Conservation (phyloP, 2,888 invertebrate genomes). For the Tuta absoluta region DNA sequence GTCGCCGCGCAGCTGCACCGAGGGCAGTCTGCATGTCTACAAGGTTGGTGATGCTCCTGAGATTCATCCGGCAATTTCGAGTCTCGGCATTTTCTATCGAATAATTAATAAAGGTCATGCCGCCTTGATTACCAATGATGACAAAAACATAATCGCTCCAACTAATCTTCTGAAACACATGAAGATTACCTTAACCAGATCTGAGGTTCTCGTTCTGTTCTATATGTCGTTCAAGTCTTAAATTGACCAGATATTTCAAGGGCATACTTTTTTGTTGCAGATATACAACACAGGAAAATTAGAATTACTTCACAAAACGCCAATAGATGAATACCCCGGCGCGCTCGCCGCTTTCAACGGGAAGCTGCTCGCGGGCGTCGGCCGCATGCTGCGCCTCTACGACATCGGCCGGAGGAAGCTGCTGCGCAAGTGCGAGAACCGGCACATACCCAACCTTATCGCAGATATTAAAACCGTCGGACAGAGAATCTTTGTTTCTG, state of each 20-base stretch:
- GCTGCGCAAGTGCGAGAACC: slow-evolving; percentile 97
- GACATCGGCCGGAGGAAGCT: slow-evolving; percentile 97
- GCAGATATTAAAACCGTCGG: slow-evolving; percentile 97
- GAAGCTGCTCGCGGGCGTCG: slow-evolving; percentile 94
- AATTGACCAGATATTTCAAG: slow-evolving; percentile 26
- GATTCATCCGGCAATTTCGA: too few relatives aligned
- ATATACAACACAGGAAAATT: slow-evolving; percentile 90
- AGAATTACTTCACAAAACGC: slow-evolving; percentile 96
- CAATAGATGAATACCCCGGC: slow-evolving; percentile 94
- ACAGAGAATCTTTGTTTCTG: slow-evolving; percentile 95
- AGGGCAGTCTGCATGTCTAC: slow-evolving; percentile 94
- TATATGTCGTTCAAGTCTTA: neutral
- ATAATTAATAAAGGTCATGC: too few relatives aligned
- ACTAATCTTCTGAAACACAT: slow-evolving; percentile 28
- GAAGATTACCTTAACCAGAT: slow-evolving; percentile 26
- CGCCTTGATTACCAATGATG: slow-evolving; percentile 12
- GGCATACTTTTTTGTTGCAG: slow-evolving; percentile 47
- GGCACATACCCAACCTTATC: slow-evolving; percentile 97
- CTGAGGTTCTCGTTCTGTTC: slow-evolving; percentile 9
- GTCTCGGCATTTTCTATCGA: too few relatives aligned
- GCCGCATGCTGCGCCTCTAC: slow-evolving; percentile 94
- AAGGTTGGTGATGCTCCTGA: slow-evolving; percentile 66
- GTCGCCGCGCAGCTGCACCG: slow-evolving; percentile 90
- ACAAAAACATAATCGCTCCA: slow-evolving; percentile 17
- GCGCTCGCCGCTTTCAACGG: slow-evolving; percentile 96